A percentile compares a stretch with the other conserved stretches of the same genome.
Evolutionary conservation across 2,113 vertebrate genomes (phyloP).

Genomic region (Caranx ignobilis): DNA sequence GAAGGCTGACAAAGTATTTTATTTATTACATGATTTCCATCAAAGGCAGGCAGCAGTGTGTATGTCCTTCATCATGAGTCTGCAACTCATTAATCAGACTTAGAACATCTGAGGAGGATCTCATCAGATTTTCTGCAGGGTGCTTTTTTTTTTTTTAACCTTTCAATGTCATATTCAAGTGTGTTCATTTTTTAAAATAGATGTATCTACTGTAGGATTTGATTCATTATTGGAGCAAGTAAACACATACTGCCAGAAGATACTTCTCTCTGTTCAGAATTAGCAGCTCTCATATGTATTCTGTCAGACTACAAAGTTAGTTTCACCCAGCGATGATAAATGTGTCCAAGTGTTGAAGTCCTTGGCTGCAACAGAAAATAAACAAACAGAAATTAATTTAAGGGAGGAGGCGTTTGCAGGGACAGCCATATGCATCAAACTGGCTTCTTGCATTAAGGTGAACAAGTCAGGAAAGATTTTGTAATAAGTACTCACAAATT

Average conservation of each 20-base stretch:
- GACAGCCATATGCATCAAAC: slow-evolving; percentile 55
- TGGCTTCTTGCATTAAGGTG: slow-evolving; percentile 53
- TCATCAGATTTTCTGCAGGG: background rate
- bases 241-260: background rate
- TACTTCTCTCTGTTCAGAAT: slow-evolving; percentile 1
- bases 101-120: slow-evolving; percentile 6
- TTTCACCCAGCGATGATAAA: slow-evolving; percentile 34
- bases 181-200: background rate
- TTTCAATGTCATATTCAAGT: slow-evolving; percentile 3
- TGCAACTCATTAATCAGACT: slow-evolving; percentile 22
- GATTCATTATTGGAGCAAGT: background rate
- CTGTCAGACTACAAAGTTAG: slow-evolving; percentile 39
- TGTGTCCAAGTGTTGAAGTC: slow-evolving; percentile 44
- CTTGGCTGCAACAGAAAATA: slow-evolving; percentile 60
- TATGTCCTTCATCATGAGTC: background rate
- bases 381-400: slow-evolving; percentile 61
- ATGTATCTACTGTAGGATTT: background rate
- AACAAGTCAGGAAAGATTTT: slow-evolving; percentile 57
- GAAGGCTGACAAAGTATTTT: slow-evolving; percentile 11
- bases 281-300: slow-evolving; percentile 4
- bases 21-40: slow-evolving; percentile 1
- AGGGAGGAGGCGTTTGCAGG: slow-evolving; percentile 38
- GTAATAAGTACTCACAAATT: slow-evolving; percentile 51
- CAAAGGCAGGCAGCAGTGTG: background rate
- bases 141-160: background rate